Base-by-base conservation (phyloP, 2,113 vertebrate species). In the Gasterosteus nipponicus region DNA sequence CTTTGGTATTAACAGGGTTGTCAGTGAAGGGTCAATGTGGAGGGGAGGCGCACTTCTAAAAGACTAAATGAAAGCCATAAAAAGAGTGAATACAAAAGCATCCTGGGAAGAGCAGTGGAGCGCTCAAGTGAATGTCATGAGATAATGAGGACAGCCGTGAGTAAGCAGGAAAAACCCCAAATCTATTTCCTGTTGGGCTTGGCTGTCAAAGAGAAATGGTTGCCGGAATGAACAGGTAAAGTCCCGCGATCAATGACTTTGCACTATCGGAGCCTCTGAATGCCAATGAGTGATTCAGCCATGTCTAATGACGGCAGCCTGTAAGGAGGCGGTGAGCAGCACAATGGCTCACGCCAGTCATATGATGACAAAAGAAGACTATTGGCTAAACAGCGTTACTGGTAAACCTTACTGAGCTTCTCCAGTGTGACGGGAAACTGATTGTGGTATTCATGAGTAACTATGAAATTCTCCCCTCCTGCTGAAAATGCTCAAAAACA, bases 271-370 rank as follows among this genome's bases (percentile, higher is more conserved):
- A 22, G 44, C 7, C 22, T 51, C 8, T 44, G 4, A 46, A 26
- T 62, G 35, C n/a, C 29, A 53, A 12, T 4, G 51, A 3, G 10
- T 76, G 58, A 73, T 39, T 69, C 71, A 72, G 15, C n/a, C 7
- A 0, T 31, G 41, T 41, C 41, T 1, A 64, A 59, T 41, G 12
- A 46, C 19, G 4, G 0, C 7, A 7, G 22, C 22, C 22, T 26
- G 22, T 26, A 26, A 26, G 22, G 16, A 46, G 16, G 5, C 16
- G 19, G 15, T 3, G 19, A 47, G 62, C 18, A 18, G 5, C 12
- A 38, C 38, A 42, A 31, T 16, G 12, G 10, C 10, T 15, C 22
- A 6, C 18, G 56, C 54, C 2, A 12, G 14, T 33, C 29, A 57
- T 29, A 33, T 0, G 14, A 1, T 22, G 60, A 10, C 38, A 47